Evolutionary conservation across 2,797 vertebrate genomes (phyloP).

Genomic region (Zenarchopterus dispar): DNA sequence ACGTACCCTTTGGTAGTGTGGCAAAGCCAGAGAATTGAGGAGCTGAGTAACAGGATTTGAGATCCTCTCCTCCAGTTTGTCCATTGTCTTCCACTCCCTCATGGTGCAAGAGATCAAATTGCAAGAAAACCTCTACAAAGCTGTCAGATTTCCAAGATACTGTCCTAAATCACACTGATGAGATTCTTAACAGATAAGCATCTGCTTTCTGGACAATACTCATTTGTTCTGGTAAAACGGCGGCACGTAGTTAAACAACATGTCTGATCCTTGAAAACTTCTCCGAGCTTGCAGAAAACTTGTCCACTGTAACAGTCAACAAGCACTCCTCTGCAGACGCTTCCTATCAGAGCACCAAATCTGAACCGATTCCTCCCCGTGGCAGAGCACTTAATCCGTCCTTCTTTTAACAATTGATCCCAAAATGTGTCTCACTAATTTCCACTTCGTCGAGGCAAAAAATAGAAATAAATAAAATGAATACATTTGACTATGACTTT

Average conservation of each 20-base stretch:
- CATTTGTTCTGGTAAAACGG: constrained; percentile 7
- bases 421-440: constrained; percentile 8
- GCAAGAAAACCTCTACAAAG: constrained; percentile 24
- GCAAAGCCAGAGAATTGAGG: constrained; percentile 80
- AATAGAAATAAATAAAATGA: background rate
- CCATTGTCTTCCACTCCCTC: constrained; percentile 76
- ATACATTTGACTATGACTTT: background rate
- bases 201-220: constrained; percentile 4
- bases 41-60: constrained; percentile 80
- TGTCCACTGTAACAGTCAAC: constrained; percentile 20
- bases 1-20: constrained; percentile 84
- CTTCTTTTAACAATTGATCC: constrained; percentile 30
- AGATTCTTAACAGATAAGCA: constrained; percentile 9
- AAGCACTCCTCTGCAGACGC: constrained; percentile 38
- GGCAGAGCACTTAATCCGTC: constrained; percentile 45
- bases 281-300: constrained; percentile 28
- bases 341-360: constrained; percentile 48
- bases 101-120: constrained; percentile 48
- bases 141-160: constrained; percentile 13
- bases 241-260: constrained; percentile 28
- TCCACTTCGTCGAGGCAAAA: constrained; percentile 15
- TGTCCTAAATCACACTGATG: constrained; percentile 14
- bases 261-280: constrained; percentile 31
- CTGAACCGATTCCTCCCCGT: constrained; percentile 16
- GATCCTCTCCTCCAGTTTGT: constrained; percentile 72